Conservation (phyloP, 2,113 vertebrate genomes). For the Pungitius pungitius region DNA sequence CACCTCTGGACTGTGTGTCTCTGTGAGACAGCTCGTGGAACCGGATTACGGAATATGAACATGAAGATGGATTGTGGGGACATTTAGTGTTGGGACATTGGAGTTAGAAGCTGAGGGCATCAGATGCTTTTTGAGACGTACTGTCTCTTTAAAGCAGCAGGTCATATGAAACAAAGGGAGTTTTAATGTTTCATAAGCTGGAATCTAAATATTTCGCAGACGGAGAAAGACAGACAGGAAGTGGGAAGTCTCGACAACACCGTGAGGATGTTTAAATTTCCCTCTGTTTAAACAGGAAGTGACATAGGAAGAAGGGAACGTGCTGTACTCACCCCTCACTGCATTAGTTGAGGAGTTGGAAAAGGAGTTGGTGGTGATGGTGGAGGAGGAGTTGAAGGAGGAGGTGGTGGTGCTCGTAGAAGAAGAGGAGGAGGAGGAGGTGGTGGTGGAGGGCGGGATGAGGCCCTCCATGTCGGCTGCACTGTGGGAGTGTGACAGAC, state of each 20-base stretch:
- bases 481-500: conserved; percentile 94
- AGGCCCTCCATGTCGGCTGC: conserved; percentile 98
- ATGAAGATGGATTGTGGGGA: neutral
- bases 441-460: conserved; percentile 74
- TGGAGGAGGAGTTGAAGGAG: conserved; percentile 69
- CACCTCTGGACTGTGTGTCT: conserved; percentile 13
- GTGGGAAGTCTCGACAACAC: neutral
- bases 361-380: conserved; percentile 32
- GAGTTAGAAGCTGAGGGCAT: neutral
- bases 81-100: neutral
- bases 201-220: conserved; percentile 38
- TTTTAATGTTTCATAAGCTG: conserved; percentile 26
- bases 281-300: conserved; percentile 65
- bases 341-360: conserved; percentile 65
- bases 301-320: conserved; percentile 24
- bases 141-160: conserved; percentile 7
- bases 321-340: conserved; percentile 84
- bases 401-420: conserved; percentile 52
- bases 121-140: neutral
- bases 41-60: neutral
- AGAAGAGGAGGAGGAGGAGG: conserved; percentile 47
- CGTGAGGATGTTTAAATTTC: conserved; percentile 66
- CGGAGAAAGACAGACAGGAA: neutral
- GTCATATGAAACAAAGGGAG: neutral
- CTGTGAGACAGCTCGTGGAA: neutral